These are phyloP conservation scores for Trissolcus brochymenae DNA, from an alignment of 2,888 invertebrate genomes.

Conservation along the genomic window DNA sequence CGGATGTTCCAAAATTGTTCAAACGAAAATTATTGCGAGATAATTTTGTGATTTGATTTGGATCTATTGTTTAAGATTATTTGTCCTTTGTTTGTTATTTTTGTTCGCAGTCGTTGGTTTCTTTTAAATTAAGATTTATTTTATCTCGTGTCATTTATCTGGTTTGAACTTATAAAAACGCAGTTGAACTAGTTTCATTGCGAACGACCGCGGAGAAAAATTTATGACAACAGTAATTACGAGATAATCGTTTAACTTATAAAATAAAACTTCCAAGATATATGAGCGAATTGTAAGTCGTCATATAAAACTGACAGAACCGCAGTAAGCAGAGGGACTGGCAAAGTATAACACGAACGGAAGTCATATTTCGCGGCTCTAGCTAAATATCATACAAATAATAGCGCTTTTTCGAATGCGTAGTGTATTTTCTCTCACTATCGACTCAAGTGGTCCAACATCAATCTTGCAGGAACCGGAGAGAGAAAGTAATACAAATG, in stretches of 20 bases:
- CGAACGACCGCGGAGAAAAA: neutral
- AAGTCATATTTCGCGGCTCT: constrained; percentile 1
- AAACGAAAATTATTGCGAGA: too few species aligned
- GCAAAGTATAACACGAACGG: constrained; percentile 6
- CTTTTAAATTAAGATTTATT: constrained; percentile 2
- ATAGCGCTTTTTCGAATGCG: neutral
- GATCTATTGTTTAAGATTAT: neutral
- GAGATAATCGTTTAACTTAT: constrained; percentile 11
- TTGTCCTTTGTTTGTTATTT: neutral
- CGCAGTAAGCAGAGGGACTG: neutral
- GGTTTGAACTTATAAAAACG: neutral
- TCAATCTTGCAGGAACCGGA: neutral
- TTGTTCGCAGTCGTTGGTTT: neutral
- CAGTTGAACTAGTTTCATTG: neutral
- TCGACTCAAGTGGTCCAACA: constrained; percentile 10
- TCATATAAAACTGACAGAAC: constrained; percentile 10
- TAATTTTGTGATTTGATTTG: too few species aligned
- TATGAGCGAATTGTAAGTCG: neutral
- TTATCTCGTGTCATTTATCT: neutral
- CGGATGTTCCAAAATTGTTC: too few species aligned
- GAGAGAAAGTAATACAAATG: constrained; percentile 27
- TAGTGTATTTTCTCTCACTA: neutral
- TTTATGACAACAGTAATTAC: constrained; percentile 2
- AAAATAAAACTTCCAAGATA: constrained; percentile 4
- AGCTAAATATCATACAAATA: constrained; percentile 3